Evolutionary conservation across 2,113 vertebrate species (phyloP).

Genomic region (Serinus canaria): DNA sequence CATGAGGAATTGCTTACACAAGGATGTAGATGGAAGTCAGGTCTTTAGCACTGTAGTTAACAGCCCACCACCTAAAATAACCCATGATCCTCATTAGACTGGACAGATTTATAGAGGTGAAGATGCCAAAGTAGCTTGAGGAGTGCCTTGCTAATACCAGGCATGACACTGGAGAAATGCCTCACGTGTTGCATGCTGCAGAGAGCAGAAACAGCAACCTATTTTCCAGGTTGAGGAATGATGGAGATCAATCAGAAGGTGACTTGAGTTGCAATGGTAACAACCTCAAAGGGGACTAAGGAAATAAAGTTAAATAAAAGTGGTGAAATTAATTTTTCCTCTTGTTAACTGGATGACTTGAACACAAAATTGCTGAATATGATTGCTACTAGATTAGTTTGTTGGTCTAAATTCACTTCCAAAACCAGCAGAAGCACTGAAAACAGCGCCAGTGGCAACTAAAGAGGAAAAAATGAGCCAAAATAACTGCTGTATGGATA

Average conservation of each 20-base stretch:
- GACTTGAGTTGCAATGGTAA: neutral
- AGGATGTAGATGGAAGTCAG: neutral
- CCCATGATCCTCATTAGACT: conserved; percentile 18
- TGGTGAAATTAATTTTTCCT: neutral
- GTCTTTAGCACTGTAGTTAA: neutral
- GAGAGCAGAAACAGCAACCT: neutral
- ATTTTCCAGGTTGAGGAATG: neutral
- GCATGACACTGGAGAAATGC: conserved; percentile 11
- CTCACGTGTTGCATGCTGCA: conserved; percentile 34
- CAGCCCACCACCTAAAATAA: conserved; percentile 30
- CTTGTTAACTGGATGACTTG: neutral
- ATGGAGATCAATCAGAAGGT: neutral
- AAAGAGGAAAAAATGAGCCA: neutral
- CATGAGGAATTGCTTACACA: neutral
- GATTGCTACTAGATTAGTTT: neutral
- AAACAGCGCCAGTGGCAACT: neutral
- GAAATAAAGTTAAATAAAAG: neutral
- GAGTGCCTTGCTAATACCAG: neutral
- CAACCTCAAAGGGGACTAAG: neutral
- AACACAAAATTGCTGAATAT: neutral
- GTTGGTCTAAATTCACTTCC: neutral
- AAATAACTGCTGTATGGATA: neutral
- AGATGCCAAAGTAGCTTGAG: conserved; percentile 40
- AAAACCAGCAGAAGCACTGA: neutral
- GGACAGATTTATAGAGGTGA: neutral